Conservation (phyloP, 2,113 vertebrate species). For the Neofelis nebulosa region DNA sequence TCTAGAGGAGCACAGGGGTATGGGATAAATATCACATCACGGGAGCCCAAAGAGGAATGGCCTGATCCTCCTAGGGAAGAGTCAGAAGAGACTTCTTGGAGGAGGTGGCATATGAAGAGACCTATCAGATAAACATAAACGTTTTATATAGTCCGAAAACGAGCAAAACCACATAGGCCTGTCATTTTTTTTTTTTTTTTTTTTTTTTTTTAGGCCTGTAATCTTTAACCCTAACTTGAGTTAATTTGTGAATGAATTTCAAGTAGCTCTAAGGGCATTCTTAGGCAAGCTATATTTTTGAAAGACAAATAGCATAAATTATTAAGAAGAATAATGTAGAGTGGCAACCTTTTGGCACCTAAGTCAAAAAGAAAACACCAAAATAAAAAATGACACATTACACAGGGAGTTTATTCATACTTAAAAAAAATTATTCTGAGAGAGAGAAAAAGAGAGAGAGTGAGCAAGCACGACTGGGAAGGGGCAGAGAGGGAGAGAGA, state of each 20-base stretch:
- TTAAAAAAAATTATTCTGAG: too few species aligned
- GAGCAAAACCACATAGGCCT: neutral
- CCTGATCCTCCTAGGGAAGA: neutral
- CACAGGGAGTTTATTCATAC: neutral
- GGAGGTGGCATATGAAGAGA: neutral
- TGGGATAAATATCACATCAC: neutral
- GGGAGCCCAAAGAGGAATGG: neutral
- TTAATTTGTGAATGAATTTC: slow-evolving; percentile 14
- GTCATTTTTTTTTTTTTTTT: too few species aligned
- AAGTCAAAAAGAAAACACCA: neutral
- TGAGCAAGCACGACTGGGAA: too few species aligned
- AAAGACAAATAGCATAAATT: slow-evolving; percentile 35
- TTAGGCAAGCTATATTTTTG: neutral
- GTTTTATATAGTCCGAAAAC: neutral
- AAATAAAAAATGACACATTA: neutral
- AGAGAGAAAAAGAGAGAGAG: too few species aligned
- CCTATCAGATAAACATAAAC: neutral
- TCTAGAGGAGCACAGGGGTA: neutral
- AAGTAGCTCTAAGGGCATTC: neutral
- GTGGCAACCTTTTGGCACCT: neutral
- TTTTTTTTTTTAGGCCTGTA: neutral
- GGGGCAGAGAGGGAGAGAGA: too few species aligned
- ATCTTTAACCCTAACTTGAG: neutral
- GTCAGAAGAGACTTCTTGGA: neutral
- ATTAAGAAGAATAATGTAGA: neutral